Conservation (phyloP, 2,113 vertebrate species). For the Thomomys bottae region DNA sequence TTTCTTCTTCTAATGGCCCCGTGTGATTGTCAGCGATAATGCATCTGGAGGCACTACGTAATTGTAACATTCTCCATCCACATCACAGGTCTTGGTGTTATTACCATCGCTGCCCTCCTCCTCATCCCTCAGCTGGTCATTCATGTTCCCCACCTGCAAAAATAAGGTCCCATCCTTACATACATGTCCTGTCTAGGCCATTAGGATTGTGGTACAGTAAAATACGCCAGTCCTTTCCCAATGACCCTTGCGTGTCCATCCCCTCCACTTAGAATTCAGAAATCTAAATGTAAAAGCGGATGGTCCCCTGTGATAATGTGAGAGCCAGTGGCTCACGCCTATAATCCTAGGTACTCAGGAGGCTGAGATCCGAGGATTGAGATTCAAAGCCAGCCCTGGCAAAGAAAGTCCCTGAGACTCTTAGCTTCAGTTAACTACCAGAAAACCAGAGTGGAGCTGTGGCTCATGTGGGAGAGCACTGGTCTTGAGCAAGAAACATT, state of each 20-base stretch:
- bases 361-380: too few species aligned
- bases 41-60: not conserved
- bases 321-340: too few species aligned
- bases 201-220: not conserved
- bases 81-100: not conserved
- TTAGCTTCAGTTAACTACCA: too few species aligned
- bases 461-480: too few species aligned
- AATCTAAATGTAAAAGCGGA: not conserved
- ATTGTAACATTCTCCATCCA: not conserved
- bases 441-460: too few species aligned
- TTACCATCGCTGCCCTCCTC: not conserved
- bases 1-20: not conserved
- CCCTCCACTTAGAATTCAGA: not conserved
- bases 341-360: too few species aligned
- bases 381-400: too few species aligned
- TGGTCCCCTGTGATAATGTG: not conserved
- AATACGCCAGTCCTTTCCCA: not conserved
- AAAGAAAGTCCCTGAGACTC: too few species aligned
- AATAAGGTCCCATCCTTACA: not conserved
- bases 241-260: not conserved
- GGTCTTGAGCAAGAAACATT: too few species aligned
- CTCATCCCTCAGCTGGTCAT: not conserved
- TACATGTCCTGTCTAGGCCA: not conserved
- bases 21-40: conserved; percentile 14
- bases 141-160: not conserved